Evolutionary conservation across 2,888 invertebrate genomes (phyloP).

Genomic region (Crepidodera aurea): DNA sequence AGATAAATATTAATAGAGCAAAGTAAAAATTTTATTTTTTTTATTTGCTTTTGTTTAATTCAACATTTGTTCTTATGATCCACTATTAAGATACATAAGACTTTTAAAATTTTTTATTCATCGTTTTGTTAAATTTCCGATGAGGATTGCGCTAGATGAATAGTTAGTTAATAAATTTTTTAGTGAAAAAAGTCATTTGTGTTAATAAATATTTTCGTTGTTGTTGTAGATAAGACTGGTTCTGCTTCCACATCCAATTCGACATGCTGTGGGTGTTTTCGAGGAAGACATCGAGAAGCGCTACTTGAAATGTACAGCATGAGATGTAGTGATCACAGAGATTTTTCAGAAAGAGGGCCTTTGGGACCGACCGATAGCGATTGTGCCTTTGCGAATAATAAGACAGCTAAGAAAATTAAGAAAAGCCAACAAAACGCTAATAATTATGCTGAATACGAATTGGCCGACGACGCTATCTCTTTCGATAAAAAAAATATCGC

Average conservation of each 20-base stretch:
- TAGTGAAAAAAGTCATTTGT: no score
- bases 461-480: conserved; percentile 61
- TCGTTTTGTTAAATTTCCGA: no score
- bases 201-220: conserved; percentile 42
- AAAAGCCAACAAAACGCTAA: conserved; percentile 36
- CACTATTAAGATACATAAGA: no score
- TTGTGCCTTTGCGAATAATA: conserved; percentile 54
- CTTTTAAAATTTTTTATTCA: no score
- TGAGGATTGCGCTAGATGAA: no score
- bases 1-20: no score
- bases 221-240: conserved; percentile 61
- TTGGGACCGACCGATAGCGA: conserved; percentile 57
- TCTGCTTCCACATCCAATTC: conserved; percentile 61
- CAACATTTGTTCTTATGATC: no score
- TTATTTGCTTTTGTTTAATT: no score
- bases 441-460: conserved; percentile 56
- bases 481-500: conserved; percentile 53
- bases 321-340: conserved; percentile 53
- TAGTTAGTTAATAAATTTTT: no score
- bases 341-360: conserved; percentile 58
- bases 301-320: conserved; percentile 69
- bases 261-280: conserved; percentile 61
- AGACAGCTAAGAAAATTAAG: conserved; percentile 45
- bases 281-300: conserved; percentile 58
- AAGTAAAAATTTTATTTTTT: no score